Evolutionary conservation across 1,140 invertebrate species (phyloP).

Genomic region (Triops longicaudatus): DNA sequence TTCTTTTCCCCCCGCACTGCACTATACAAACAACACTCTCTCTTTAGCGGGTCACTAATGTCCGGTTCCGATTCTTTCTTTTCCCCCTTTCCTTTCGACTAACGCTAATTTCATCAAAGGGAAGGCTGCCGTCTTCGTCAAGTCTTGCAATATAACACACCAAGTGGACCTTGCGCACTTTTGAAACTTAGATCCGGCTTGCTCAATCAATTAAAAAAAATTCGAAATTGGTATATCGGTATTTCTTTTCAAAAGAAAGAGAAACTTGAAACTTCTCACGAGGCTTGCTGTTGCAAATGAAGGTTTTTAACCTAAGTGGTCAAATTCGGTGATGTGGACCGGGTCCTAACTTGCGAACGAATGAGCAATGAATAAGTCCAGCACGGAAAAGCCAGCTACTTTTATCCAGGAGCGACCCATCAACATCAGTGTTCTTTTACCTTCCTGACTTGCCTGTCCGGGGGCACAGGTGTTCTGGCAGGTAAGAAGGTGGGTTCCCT

Average conservation of each 20-base stretch:
- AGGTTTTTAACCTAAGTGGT: neutral
- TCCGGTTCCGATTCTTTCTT: neutral
- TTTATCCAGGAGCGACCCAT: neutral
- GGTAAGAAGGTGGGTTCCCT: neutral
- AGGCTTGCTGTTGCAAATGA: no score
- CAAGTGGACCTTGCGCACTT: no score
- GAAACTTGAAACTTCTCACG: no score
- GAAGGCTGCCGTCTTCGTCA: no score
- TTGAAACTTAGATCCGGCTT: no score
- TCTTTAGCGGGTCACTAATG: constrained; percentile 1
- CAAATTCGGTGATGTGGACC: neutral
- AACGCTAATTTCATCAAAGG: no score
- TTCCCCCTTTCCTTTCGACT: neutral
- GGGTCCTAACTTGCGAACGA: constrained; percentile 5
- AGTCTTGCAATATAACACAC: no score
- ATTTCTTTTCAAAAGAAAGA: no score
- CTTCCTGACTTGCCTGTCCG: neutral
- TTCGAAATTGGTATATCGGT: no score
- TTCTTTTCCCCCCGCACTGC: neutral
- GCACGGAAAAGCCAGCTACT: neutral
- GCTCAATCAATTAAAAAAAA: no score
- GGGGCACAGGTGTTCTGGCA: neutral
- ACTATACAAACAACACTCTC: neutral
- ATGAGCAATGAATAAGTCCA: constrained; percentile 2
- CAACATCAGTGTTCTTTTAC: constrained; percentile 9